Percentiles rank a stretch among this genome's conserved stretches.
Evolutionary conservation across 2,113 vertebrate species (phyloP).

Genomic region (Ochotona princeps): DNA sequence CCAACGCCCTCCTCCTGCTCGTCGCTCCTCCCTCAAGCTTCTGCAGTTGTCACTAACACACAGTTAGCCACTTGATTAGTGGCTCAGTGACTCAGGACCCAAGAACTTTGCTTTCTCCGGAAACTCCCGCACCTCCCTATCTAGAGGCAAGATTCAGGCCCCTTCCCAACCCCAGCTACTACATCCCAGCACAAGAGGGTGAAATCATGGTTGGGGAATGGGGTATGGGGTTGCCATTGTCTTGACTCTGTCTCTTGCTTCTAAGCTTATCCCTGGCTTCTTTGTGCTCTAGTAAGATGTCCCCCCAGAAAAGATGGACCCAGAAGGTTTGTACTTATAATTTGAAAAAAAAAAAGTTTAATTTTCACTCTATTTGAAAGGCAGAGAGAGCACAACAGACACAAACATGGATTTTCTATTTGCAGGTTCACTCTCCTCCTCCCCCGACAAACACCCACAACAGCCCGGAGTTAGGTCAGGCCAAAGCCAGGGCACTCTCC

Average conservation of each 20-base stretch:
- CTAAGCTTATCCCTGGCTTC: no score
- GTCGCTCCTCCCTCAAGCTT: not conserved
- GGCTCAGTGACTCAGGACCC: constrained; percentile 26
- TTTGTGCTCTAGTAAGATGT: not conserved
- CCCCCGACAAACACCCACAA: no score
- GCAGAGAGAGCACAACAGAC: no score
- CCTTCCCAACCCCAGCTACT: not conserved
- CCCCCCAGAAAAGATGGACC: not conserved
- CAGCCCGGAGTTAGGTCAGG: no score
- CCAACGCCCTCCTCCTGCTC: not conserved
- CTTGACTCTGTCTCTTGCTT: not conserved
- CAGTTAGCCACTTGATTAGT: not conserved
- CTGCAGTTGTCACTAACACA: constrained; percentile 27
- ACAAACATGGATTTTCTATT: no score
- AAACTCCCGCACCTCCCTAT: not conserved
- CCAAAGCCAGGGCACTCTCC: no score
- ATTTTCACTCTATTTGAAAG: no score
- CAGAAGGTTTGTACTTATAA: not conserved
- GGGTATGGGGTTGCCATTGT: no score
- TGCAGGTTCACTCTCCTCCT: no score
- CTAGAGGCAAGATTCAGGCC: not conserved
- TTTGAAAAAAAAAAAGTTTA: not conserved
- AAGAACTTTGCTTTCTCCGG: not conserved
- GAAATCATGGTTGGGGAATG: not conserved
- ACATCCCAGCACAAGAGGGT: not conserved